Percentiles rank a stretch among this genome's conserved stretches.
These are phyloP conservation scores for Coelinius sp. DNA, from an alignment of 2,888 invertebrate species.

Conservation along the genomic window DNA sequence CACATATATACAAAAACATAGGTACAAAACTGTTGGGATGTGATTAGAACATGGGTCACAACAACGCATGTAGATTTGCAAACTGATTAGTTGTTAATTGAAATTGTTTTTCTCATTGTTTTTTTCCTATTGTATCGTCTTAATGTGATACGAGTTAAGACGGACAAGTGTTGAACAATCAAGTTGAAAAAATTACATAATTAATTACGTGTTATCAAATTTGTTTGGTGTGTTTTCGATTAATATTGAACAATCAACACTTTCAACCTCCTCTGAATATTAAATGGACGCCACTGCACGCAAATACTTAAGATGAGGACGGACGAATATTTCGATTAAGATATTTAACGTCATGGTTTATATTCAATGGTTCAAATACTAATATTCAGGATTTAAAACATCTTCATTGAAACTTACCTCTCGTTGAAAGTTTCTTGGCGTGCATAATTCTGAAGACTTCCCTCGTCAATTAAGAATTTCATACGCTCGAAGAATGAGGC, in stretches of 20 bases:
- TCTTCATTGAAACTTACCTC: slow-evolving; percentile 80
- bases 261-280: slow-evolving; percentile 42
- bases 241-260: slow-evolving; percentile 45
- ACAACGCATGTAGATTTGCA: slow-evolving; percentile 75
- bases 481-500: slow-evolving; percentile 98
- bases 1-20: slow-evolving; percentile 67
- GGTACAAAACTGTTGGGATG: slow-evolving; percentile 71
- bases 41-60: slow-evolving; percentile 84
- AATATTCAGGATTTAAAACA: neutral
- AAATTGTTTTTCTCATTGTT: neutral
- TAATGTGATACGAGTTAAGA: slow-evolving; percentile 12
- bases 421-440: slow-evolving; percentile 96
- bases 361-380: slow-evolving; percentile 17
- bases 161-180: slow-evolving; percentile 19
- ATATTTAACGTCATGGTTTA: slow-evolving; percentile 26
- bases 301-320: slow-evolving; percentile 61
- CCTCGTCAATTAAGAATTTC: slow-evolving; percentile 98
- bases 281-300: slow-evolving; percentile 56
- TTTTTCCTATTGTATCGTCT: neutral
- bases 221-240: slow-evolving; percentile 31
- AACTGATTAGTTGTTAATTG: neutral
- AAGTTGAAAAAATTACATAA: slow-evolving; percentile 4
- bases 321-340: slow-evolving; percentile 49
- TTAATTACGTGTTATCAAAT: slow-evolving; percentile 4
- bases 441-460: slow-evolving; percentile 97